Evolutionary conservation across 2,113 vertebrate species (phyloP).

Genomic region (Otis tarda): DNA sequence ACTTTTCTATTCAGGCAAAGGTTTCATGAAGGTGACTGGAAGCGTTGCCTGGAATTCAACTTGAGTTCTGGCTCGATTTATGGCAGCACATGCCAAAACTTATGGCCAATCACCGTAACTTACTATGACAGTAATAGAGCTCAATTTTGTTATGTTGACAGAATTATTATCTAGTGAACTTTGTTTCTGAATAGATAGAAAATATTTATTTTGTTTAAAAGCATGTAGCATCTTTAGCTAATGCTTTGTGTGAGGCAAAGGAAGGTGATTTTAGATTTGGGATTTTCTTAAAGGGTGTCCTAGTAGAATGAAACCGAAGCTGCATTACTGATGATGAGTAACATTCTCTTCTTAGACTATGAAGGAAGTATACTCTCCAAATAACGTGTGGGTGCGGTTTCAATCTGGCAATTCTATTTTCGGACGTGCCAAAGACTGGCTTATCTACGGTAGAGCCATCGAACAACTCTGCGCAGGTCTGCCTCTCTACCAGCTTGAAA

Average conservation of each 20-base stretch:
- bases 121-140: background rate
- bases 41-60: background rate
- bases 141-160: background rate
- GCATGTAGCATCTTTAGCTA: background rate
- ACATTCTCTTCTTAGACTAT: conserved; percentile 42
- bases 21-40: background rate
- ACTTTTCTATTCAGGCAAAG: background rate
- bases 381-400: conserved; percentile 62
- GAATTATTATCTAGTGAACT: background rate
- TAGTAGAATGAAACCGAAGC: background rate
- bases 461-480: conserved; percentile 60
- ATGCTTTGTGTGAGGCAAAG: background rate
- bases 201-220: background rate
- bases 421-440: background rate
- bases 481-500: conserved; percentile 63
- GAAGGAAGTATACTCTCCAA: conserved; percentile 24
- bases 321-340: background rate
- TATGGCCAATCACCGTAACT: background rate
- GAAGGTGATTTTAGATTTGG: background rate
- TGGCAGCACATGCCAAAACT: background rate
- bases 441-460: conserved; percentile 62
- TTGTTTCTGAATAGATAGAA: background rate
- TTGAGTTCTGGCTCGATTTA: background rate
- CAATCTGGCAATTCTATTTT: conserved; percentile 26
- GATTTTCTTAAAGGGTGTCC: background rate